Evolutionary conservation across 2,888 invertebrate species (phyloP), one percentile per base, ranked within the genome.

Genomic region (Watsonalla binaria): DNA sequence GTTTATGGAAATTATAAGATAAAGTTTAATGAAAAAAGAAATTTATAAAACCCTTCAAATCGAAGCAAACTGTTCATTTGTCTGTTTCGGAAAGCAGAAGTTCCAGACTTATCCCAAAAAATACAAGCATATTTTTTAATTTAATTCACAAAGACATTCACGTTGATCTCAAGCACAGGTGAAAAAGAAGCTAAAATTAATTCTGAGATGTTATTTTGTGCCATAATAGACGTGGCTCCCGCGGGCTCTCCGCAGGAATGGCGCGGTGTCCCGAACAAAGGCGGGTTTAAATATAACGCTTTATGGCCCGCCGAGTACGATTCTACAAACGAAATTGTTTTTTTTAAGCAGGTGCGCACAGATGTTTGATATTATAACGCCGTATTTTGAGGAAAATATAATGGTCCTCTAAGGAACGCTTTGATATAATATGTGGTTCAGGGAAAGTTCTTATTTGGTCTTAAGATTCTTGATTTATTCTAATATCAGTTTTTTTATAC

Each of bases 241-340:
- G 51, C 58, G 64, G 68, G 72, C 54, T 49, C 46, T 55, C 56
- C 53, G 54, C 57, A 61, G 65, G 70, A 69, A 76, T 76, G 70
- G 72, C 67, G 66, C 57, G 61, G 60, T 63, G 56, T 61, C 62
- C 63, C 63, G 72, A 70, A 72, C 75, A 74, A 74, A 66, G 67
- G 66, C 60, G 62, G 67, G 65, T 59, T 62, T 60, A 70, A 62
- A 73, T 75, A 73, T 69, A 74, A 74, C 72, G 73, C 67, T 74
- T 75, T 69, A 74, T 70, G 72, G 70, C 70, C 73, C 72, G 73
- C 68, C 65, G 74, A 71, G 75, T 67, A 68, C 68, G 73, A 76
- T 79, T 69, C 66, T 57, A 62, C 68, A 61, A 63, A 55, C 61
- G 57, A 73, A 78, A 78, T 76, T 78, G 68, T 74, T 74, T 76